These are phyloP conservation scores for Amblyjoppa fuscipennis DNA, from an alignment of 2,888 invertebrate genomes.

Conservation along the genomic window DNA sequence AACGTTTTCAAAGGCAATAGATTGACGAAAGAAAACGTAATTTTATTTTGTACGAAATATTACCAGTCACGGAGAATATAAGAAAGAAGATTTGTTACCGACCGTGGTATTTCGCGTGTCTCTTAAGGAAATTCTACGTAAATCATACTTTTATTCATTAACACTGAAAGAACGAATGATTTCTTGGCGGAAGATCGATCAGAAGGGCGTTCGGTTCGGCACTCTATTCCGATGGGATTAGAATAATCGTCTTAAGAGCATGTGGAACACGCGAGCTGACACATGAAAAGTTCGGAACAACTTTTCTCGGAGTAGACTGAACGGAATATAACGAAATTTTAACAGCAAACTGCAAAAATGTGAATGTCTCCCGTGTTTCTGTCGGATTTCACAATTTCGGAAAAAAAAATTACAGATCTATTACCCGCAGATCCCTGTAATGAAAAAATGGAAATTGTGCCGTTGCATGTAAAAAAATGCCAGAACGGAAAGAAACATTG, in stretches of 20 bases:
- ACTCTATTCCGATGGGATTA: too few relatives aligned
- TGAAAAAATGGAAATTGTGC: not conserved
- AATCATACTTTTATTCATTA: too few relatives aligned
- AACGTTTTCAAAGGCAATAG: too few relatives aligned
- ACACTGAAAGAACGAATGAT: too few relatives aligned
- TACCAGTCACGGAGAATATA: too few relatives aligned
- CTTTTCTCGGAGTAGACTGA: not conserved
- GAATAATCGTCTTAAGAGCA: not conserved
- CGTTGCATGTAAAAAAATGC: not conserved
- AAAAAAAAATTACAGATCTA: not conserved
- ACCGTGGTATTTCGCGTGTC: too few relatives aligned
- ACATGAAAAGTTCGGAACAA: not conserved
- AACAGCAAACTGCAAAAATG: not conserved
- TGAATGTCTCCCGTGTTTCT: not conserved
- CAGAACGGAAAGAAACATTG: not conserved
- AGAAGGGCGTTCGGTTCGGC: too few relatives aligned
- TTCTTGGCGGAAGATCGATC: too few relatives aligned
- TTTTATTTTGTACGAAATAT: too few relatives aligned
- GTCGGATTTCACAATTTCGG: not conserved
- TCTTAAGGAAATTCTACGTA: too few relatives aligned
- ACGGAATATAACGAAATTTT: not conserved
- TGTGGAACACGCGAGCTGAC: not conserved
- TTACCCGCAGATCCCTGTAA: conserved; percentile 1
- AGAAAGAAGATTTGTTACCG: too few relatives aligned
- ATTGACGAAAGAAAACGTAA: too few relatives aligned